Percentiles rank a stretch among this genome's conserved stretches.
phyloP scores from a whole-genome alignment of 2,797 vertebrate genomes.

The Bucorvus abyssinicus region DNA sequence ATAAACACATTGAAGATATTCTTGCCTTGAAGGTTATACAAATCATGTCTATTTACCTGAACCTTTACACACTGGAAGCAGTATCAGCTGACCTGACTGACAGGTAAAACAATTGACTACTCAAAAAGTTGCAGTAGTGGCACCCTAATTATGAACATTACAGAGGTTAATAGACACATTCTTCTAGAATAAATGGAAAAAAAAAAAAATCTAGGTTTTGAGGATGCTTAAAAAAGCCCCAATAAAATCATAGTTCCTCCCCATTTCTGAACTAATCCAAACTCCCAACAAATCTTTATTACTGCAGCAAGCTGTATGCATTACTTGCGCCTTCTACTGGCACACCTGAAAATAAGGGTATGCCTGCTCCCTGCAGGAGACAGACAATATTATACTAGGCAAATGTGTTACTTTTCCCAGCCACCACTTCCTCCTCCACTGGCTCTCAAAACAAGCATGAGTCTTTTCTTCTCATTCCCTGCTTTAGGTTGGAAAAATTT shows the following conservation, averaged over 20 bases:
- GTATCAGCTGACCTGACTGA: not conserved
- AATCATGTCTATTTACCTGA: not conserved
- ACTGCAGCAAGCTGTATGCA: rapidly evolving
- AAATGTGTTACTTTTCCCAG: not conserved
- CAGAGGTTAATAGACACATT: not conserved
- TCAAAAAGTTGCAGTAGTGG: not conserved
- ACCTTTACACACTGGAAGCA: not conserved
- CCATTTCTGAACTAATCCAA: not conserved
- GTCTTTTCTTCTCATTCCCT: not conserved
- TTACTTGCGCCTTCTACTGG: not conserved
- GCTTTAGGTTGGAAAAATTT: not conserved
- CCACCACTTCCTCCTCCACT: not conserved
- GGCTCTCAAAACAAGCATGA: not conserved
- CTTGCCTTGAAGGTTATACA: not conserved
- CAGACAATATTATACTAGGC: not conserved
- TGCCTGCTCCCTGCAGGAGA: not conserved
- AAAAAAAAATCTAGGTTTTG: not conserved
- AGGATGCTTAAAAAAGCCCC: not conserved
- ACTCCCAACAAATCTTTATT: not conserved
- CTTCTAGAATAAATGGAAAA: not conserved
- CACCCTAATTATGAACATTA: not conserved
- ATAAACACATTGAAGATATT: not conserved
- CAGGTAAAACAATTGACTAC: not conserved
- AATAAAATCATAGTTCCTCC: not conserved
- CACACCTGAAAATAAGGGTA: rapidly evolving